These are phyloP conservation scores for Vultur gryphus DNA, from an alignment of 2,797 vertebrate species.

Conservation along the genomic window DNA sequence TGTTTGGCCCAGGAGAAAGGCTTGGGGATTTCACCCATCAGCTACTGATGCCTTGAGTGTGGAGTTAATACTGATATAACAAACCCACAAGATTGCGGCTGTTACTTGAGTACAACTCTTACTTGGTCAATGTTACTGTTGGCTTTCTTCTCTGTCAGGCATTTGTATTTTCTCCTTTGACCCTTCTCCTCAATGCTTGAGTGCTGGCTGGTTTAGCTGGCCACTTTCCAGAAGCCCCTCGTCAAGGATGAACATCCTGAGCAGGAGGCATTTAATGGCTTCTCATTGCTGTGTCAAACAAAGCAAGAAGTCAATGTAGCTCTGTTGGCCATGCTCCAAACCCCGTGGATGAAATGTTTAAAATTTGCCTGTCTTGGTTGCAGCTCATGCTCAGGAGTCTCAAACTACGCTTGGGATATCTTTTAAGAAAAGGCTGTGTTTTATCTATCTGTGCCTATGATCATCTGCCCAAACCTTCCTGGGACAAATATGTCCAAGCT, in stretches of 20 bases:
- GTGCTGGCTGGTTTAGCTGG: conserved; percentile 27
- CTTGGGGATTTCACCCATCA: not conserved
- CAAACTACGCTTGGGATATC: not conserved
- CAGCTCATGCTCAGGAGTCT: not conserved
- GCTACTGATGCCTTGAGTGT: not conserved
- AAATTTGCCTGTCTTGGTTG: not conserved
- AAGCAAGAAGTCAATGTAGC: not conserved
- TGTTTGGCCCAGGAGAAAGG: not conserved
- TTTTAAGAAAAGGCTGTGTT: not conserved
- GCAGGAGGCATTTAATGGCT: conserved; percentile 10
- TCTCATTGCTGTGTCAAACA: not conserved
- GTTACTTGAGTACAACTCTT: not conserved
- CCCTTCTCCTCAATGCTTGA: not conserved
- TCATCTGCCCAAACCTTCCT: not conserved
- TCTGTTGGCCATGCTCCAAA: not conserved
- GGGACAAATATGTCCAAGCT: not conserved
- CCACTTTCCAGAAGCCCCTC: not conserved
- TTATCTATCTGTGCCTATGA: not conserved
- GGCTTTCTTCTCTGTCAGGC: not conserved
- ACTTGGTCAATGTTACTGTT: not conserved
- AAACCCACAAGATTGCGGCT: not conserved
- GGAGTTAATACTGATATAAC: not conserved
- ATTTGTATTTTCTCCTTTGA: not conserved
- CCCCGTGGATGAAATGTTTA: not conserved
- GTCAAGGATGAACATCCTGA: not conserved